Evolutionary conservation across 2,113 vertebrate genomes (phyloP), one percentile per base, ranked within the genome.

Genomic region (Syrmaticus mikado): DNA sequence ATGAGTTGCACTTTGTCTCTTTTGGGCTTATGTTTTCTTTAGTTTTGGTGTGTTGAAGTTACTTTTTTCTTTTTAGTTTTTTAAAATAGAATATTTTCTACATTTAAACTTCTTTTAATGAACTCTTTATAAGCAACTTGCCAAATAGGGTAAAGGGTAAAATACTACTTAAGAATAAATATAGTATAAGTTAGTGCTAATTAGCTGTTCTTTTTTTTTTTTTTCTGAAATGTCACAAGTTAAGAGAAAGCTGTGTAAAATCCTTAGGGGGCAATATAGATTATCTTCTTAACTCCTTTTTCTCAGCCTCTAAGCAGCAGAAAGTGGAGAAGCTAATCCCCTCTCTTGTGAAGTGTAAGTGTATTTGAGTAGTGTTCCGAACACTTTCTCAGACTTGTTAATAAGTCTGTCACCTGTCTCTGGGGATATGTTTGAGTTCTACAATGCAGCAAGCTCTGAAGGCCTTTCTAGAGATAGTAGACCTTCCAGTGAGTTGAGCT

Each of bases 1-100:
- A 98, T 98, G 96, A 43, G 92, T 96, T 98, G 96, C 94, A 95
- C 94, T 97, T 98, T 94, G 96, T 97, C 93, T 96, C 48, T 83
- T 92, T 90, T 4, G 61, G 89, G 91, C 85, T 86, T 53, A 12
- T 73, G 34, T 79, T 94, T 95, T 95, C 91, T 94, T 91, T 68
- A 93, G 79, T 60, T 55, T 71, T 73, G 61, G 27, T 57, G 38
- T 92, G 73, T 65, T 88, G 78, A 96, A 83, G 61, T 90, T 85
- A 70, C 30, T 77, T 77, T 20, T 87, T 78, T 34, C 18, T 88
- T 91, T 28, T n/a, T 58, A 32, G 74, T 92, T 32, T 24, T 90
- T 91, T 81, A 62, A 65, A 90, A 81, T 11, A 64, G 32, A 67
- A 6, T 61, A 48, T 85, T 95, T 85, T 81, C 41, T 78, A 78